Percentiles rank a stretch among this genome's conserved stretches.
Evolutionary conservation across 2,888 invertebrate genomes (phyloP).

Genomic region (Macropis europaea): DNA sequence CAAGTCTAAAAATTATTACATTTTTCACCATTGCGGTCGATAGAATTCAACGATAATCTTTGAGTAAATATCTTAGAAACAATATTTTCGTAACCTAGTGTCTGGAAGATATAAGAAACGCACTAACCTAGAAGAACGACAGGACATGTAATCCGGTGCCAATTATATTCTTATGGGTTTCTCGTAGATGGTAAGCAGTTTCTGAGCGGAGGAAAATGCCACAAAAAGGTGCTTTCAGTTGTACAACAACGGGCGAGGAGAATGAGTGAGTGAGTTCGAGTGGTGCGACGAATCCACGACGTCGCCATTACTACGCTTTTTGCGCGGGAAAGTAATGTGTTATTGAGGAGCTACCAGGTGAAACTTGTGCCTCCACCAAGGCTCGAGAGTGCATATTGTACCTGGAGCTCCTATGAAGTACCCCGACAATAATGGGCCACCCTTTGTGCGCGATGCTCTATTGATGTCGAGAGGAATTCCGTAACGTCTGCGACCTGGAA

Average conservation of each 20-base stretch:
- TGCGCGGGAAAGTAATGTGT: conserved; percentile 63
- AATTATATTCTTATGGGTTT: conserved; percentile 73
- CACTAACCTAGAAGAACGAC: background rate
- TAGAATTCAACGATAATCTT: too few relatives aligned
- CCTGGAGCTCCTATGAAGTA: conserved; percentile 60
- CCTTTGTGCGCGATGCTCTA: conserved; percentile 68
- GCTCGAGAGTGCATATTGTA: conserved; percentile 67
- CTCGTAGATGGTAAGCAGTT: conserved; percentile 34
- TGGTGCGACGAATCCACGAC: conserved; percentile 54
- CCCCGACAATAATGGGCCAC: conserved; percentile 64
- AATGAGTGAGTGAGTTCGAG: conserved; percentile 42
- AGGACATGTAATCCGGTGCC: conserved; percentile 53
- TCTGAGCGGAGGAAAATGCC: conserved; percentile 37
- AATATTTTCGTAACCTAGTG: too few relatives aligned
- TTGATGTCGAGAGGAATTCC: conserved; percentile 69
- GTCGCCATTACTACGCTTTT: conserved; percentile 58
- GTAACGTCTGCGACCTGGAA: conserved; percentile 63
- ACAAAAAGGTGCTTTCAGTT: conserved; percentile 55
- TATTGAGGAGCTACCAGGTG: conserved; percentile 73
- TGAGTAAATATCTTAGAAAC: too few relatives aligned
- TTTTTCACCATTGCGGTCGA: too few relatives aligned
- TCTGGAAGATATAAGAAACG: background rate
- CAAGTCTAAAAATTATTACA: too few relatives aligned
- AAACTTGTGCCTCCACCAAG: conserved; percentile 65
- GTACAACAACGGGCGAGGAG: conserved; percentile 42